These are phyloP conservation scores for Luperina testacea DNA, from an alignment of 2,888 invertebrate genomes.

Conservation along the genomic window DNA sequence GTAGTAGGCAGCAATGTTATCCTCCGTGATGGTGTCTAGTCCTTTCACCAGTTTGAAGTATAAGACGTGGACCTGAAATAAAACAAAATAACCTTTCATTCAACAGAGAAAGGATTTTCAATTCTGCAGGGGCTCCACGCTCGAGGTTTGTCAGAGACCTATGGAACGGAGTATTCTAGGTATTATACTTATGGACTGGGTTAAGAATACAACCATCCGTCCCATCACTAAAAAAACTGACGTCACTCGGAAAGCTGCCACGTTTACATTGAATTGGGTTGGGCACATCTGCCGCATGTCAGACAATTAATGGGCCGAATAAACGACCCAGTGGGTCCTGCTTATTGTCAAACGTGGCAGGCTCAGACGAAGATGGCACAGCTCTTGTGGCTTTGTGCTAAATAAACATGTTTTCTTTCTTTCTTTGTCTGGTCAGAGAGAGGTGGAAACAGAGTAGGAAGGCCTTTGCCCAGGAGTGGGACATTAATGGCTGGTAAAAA, in stretches of 20 bases:
- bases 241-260: neutral
- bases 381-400: too few species aligned
- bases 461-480: too few species aligned
- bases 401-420: too few species aligned
- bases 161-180: neutral
- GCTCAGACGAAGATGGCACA: too few species aligned
- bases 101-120: neutral
- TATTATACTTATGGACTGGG: neutral
- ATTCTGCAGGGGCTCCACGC: neutral
- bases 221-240: neutral
- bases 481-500: too few species aligned
- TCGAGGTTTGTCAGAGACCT: neutral
- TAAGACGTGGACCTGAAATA: constrained; percentile 75
- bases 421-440: too few species aligned
- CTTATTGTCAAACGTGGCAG: neutral
- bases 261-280: too few species aligned
- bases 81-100: neutral
- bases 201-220: neutral
- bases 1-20: constrained; percentile 70
- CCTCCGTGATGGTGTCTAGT: constrained; percentile 76
- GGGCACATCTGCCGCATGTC: too few species aligned
- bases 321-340: neutral
- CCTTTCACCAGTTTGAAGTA: constrained; percentile 72
- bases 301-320: neutral
- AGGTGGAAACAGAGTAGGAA: too few species aligned